Evolutionary conservation across 2,888 invertebrate genomes (phyloP).

Genomic region (Diaperis boleti): DNA sequence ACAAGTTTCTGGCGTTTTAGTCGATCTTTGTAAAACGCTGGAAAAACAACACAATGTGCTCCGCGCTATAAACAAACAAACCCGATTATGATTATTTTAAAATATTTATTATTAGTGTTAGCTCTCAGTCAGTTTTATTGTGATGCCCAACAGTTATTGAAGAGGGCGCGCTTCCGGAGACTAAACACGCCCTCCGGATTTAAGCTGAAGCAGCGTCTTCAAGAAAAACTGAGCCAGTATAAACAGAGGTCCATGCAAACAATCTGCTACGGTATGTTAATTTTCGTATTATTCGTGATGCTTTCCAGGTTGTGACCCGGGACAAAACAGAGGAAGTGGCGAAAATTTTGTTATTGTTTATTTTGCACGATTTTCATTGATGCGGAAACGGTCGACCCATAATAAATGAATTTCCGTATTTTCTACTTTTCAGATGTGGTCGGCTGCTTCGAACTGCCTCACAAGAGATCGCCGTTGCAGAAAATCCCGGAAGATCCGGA

Average conservation of each 20-base stretch:
- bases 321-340: background rate
- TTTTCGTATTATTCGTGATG: conserved; percentile 3
- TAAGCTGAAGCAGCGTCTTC: conserved; percentile 53
- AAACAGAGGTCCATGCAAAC: conserved; percentile 55
- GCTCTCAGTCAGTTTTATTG: conserved; percentile 4
- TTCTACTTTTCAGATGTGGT: conserved; percentile 68
- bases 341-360: conserved; percentile 1
- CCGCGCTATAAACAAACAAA: background rate
- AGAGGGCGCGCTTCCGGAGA: conserved; percentile 45
- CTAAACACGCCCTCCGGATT: conserved; percentile 52
- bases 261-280: conserved; percentile 55
- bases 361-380: conserved; percentile 1
- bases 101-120: conserved; percentile 13
- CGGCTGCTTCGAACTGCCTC: conserved; percentile 70
- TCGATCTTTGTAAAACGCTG: conserved; percentile 14
- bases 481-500: conserved; percentile 70
- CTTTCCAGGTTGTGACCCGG: background rate
- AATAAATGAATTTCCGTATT: conserved; percentile 23
- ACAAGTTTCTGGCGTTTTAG: conserved; percentile 14
- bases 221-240: conserved; percentile 53
- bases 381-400: conserved; percentile 13
- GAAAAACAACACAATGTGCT: conserved; percentile 16
- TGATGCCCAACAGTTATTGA: conserved; percentile 36
- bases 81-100: conserved; percentile 20
- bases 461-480: conserved; percentile 68